These are phyloP conservation scores for Drosophila funebris DNA, from an alignment of 1,140 invertebrate genomes.

Conservation along the genomic window DNA sequence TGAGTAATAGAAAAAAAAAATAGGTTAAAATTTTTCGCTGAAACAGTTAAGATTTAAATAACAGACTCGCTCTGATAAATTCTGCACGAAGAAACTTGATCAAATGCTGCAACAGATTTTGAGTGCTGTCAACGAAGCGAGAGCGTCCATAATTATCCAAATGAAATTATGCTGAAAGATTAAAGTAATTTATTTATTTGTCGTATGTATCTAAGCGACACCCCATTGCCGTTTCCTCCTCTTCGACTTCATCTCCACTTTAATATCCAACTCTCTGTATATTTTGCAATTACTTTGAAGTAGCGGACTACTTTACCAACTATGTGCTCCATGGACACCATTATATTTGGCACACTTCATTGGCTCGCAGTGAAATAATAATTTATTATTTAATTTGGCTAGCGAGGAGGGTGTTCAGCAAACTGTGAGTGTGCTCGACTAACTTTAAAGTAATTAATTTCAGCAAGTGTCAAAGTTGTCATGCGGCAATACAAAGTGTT, in stretches of 20 bases:
- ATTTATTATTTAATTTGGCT: conserved; percentile 78
- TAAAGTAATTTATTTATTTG: conserved; percentile 66
- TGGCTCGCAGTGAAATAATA: conserved; percentile 75
- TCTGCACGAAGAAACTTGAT: conserved; percentile 14
- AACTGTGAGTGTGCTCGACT: conserved; percentile 32
- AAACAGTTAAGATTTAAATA: conserved; percentile 12
- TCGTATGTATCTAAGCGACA: conserved; percentile 41
- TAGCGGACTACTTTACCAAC: conserved; percentile 66
- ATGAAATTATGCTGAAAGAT: conserved; percentile 73
- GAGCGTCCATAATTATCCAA: conserved; percentile 66
- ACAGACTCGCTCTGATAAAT: conserved; percentile 61
- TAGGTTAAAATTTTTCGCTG: conserved; percentile 22
- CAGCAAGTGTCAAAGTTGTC: conserved; percentile 75
- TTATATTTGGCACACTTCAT: conserved; percentile 81
- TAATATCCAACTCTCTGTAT: neutral
- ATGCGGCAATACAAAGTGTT: conserved; percentile 60
- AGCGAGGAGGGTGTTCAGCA: conserved; percentile 1
- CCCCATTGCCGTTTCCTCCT: neutral
- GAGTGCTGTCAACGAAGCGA: conserved; percentile 38
- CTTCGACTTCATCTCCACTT: neutral
- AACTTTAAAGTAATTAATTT: conserved; percentile 80
- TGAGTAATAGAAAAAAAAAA: conserved; percentile 25
- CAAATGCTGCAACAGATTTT: conserved; percentile 39
- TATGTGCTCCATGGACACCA: conserved; percentile 67
- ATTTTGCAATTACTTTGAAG: conserved; percentile 78